Conservation (phyloP, 1,140 invertebrate species). For the Bombus superbus region DNA sequence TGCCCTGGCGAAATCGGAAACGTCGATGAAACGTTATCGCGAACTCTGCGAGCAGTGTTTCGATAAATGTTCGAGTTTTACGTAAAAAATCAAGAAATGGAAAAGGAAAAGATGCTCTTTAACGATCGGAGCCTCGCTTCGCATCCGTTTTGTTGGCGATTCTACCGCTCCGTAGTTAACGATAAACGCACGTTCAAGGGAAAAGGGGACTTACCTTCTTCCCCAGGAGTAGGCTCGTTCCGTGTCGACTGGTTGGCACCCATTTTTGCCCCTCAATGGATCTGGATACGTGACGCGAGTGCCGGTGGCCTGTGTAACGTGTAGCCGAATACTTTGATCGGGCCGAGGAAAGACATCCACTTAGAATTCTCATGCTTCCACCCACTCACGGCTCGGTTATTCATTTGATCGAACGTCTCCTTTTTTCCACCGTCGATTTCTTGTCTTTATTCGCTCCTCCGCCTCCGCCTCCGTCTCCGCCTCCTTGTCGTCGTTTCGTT, state of each 20-base stretch:
- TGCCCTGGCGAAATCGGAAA: too few relatives aligned
- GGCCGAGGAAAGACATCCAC: constrained; percentile 21
- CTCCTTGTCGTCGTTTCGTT: background rate
- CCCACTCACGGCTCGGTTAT: constrained; percentile 37
- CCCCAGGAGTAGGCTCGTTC: constrained; percentile 75
- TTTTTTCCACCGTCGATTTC: background rate
- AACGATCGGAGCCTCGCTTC: too few relatives aligned
- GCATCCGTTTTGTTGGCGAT: rapidly evolving
- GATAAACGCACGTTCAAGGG: background rate
- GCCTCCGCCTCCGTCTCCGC: too few relatives aligned
- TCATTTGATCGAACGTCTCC: constrained; percentile 5
- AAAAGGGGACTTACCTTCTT: constrained; percentile 75
- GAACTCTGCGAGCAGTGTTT: background rate
- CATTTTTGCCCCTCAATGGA: constrained; percentile 72
- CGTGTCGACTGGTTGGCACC: constrained; percentile 78
- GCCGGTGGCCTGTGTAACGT: constrained; percentile 43
- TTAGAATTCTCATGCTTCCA: constrained; percentile 61
- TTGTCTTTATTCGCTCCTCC: background rate
- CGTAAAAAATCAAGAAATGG: too few relatives aligned
- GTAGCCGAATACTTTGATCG: constrained; percentile 46
- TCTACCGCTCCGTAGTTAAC: background rate
- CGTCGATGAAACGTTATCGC: background rate
- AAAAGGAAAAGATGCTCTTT: too few relatives aligned
- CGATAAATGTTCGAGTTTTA: background rate
- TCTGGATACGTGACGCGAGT: constrained; percentile 54